Base-by-base conservation (phyloP, 2,113 vertebrate genomes). In the Rynchops niger region DNA sequence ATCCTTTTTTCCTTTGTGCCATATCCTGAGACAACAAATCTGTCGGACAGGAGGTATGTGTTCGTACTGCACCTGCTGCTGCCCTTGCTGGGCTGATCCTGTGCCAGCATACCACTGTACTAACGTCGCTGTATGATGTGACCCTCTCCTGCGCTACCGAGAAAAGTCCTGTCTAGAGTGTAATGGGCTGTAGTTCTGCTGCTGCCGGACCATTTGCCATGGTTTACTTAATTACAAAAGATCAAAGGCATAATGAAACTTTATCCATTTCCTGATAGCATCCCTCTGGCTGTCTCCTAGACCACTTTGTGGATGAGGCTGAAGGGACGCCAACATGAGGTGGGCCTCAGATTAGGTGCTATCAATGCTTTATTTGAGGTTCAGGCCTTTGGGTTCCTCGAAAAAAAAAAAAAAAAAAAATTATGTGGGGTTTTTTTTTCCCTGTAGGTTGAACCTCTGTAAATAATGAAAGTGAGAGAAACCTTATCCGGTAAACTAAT, bases 401-500 rank as follows among this genome's bases (percentile, higher is more conserved):
- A 72, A 61, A 4, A 66, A 62, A 82, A 50, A 67, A 61, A 4
- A 61, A 56, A 58, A 50, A 72, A 61, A 4, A 61, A 62, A 82
- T 27, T 42, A 62, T 49, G 3, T 17, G 43, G 19, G 8, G 8
- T n/a, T 15, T 42, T 29, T 61, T 15, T 17, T 74, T 69, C 26
- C 25, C 40, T 73, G 20, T 49, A 62, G 77, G 36, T 29, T 90
- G 63, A 96, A 40, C 55, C 43, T 89, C 86, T 70, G 69, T 95
- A 82, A 91, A 38, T 88, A 96, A 93, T 56, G 34, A 20, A 90
- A 59, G 11, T 62, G 49, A 88, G 49, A 88, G 71, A 76, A 88
- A 85, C n/a, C 26, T 14, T 3, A 62, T 56, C 58, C 87, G 19
- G 14, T 85, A 93, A 91, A 59, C 52, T 77, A 92, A 82, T 88